These are phyloP conservation scores for Setipinna tenuifilis DNA, from an alignment of 2,797 vertebrate genomes.

Conservation along the genomic window DNA sequence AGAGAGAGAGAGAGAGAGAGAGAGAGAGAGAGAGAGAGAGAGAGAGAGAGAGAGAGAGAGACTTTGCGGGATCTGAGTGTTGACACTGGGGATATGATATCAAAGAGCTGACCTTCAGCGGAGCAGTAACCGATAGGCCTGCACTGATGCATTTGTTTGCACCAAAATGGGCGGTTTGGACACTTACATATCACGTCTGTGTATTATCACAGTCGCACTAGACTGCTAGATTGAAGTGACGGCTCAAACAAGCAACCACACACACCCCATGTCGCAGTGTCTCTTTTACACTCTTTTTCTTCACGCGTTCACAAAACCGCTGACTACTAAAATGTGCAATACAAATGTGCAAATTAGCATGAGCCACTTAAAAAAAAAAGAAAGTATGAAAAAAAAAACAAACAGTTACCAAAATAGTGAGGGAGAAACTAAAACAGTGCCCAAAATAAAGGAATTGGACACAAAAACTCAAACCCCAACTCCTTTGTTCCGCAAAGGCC, in stretches of 20 bases:
- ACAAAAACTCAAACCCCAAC: neutral
- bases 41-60: neutral
- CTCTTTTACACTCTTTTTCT: neutral
- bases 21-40: too few relatives aligned
- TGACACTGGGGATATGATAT: slow-evolving; percentile 18
- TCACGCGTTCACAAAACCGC: too few relatives aligned
- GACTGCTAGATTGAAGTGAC: neutral
- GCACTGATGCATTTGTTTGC: neutral
- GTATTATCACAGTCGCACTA: neutral
- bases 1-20: too few relatives aligned
- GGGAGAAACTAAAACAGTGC: too few relatives aligned
- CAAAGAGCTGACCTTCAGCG: slow-evolving; percentile 12
- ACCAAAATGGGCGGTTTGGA: neutral
- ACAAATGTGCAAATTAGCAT: too few relatives aligned
- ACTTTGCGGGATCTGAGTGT: neutral
- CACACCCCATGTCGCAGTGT: neutral
- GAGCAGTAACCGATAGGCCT: neutral
- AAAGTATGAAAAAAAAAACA: neutral
- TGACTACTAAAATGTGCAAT: neutral
- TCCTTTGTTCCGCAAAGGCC: neutral
- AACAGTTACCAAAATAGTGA: neutral
- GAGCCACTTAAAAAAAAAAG: neutral
- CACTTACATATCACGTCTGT: neutral
- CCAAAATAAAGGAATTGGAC: neutral
- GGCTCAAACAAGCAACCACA: neutral